Evolutionary conservation across 2,888 invertebrate genomes (phyloP).

Genomic region (Lycocerus yunnanus): DNA sequence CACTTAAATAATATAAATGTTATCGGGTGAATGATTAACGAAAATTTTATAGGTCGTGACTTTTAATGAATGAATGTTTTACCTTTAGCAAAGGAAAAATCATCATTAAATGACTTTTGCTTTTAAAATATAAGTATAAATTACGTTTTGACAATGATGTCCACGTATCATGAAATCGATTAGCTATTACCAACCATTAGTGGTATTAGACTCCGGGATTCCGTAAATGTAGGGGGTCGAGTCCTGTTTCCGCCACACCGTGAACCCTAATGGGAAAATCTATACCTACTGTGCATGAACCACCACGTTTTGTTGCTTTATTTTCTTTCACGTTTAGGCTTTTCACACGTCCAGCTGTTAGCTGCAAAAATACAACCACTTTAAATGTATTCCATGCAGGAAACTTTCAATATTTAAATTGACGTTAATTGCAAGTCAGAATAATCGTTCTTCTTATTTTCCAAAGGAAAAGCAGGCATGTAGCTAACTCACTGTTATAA

Average conservation of each 20-base stretch:
- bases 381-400: not conserved
- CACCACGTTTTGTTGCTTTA: constrained; percentile 46
- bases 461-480: not conserved
- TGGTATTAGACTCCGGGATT: constrained; percentile 30
- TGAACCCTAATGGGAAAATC: constrained; percentile 48
- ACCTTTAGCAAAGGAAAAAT: not conserved
- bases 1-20: not conserved
- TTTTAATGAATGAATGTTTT: not conserved
- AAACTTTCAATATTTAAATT: not conserved
- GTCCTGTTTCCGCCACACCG: constrained; percentile 44
- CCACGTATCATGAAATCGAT: constrained; percentile 27
- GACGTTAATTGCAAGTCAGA: not conserved
- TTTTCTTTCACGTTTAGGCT: constrained; percentile 41
- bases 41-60: not conserved
- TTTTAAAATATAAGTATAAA: constrained; percentile 3
- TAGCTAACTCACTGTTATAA: no score
- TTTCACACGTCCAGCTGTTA: not conserved
- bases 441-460: not conserved
- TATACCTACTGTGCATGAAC: constrained; percentile 45
- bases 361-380: not conserved
- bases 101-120: not conserved
- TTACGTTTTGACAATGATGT: constrained; percentile 21
- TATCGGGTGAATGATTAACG: not conserved
- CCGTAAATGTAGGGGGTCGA: constrained; percentile 37
- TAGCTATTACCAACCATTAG: constrained; percentile 29